Evolutionary conservation across 2,113 vertebrate genomes (phyloP).

Genomic region (Hydrolagus affinis): DNA sequence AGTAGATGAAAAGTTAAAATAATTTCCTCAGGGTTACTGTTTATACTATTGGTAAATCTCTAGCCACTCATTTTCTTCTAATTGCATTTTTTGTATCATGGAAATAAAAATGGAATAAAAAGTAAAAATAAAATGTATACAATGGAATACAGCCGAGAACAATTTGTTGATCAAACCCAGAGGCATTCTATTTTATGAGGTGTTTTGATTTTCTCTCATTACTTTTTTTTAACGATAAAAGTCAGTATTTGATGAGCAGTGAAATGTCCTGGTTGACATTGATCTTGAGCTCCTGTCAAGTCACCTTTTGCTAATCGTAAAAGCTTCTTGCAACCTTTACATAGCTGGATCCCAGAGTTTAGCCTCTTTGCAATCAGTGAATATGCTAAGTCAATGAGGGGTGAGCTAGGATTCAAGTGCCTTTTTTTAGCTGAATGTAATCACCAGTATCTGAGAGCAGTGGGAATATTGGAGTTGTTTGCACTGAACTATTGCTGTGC

Average conservation of each 20-base stretch:
- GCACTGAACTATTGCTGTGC: not conserved
- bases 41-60: not conserved
- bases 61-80: not conserved
- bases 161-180: constrained; percentile 39
- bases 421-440: not conserved
- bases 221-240: too few species aligned
- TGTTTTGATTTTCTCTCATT: too few species aligned
- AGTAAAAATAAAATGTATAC: too few species aligned
- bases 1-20: too few species aligned
- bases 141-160: constrained; percentile 34
- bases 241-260: too few species aligned
- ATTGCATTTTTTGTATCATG: too few species aligned
- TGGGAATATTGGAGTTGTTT: not conserved
- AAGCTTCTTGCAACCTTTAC: not conserved
- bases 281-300: too few species aligned
- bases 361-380: not conserved
- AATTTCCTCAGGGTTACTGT: too few species aligned
- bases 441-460: not conserved
- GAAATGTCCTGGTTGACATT: too few species aligned
- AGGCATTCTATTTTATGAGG: too few species aligned
- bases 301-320: too few species aligned
- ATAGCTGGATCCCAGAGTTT: not conserved
- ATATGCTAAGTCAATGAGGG: not conserved
- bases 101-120: too few species aligned
- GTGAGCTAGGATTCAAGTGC: not conserved